Conservation (phyloP, 2,797 vertebrate species). For the Sebastolobus altivelis region DNA sequence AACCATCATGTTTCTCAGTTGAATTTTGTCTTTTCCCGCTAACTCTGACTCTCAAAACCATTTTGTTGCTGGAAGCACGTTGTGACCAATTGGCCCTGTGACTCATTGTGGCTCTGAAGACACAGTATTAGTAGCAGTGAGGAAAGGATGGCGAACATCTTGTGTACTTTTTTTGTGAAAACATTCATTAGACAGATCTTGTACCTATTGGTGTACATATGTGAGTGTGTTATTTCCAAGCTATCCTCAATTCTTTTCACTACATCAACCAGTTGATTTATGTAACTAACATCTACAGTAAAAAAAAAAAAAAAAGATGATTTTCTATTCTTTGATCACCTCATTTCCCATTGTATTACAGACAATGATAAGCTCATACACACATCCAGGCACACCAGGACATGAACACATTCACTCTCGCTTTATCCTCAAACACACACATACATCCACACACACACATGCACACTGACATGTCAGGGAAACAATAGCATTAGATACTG, state of each 20-base stretch:
- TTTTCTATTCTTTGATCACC: constrained; percentile 38
- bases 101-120: neutral
- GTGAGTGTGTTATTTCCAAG: neutral
- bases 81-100: neutral
- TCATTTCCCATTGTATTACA: constrained; percentile 48
- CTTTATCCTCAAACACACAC: constrained; percentile 43
- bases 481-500: constrained; percentile 84
- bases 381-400: constrained; percentile 47
- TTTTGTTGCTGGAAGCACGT: neutral
- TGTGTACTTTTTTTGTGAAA: neutral
- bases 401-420: constrained; percentile 57
- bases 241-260: neutral
- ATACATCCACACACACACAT: constrained; percentile 14
- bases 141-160: neutral
- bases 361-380: constrained; percentile 46
- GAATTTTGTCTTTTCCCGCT: neutral
- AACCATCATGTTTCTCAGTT: neutral
- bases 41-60: neutral
- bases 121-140: neutral
- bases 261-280: constrained; percentile 7
- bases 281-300: neutral
- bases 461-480: constrained; percentile 55
- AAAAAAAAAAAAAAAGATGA: constrained; percentile 3
- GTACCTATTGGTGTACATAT: neutral
- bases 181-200: neutral